Evolutionary conservation across 2,888 invertebrate genomes (phyloP), one percentile per base, ranked within the genome.

Genomic region (Tenthredo amoena): DNA sequence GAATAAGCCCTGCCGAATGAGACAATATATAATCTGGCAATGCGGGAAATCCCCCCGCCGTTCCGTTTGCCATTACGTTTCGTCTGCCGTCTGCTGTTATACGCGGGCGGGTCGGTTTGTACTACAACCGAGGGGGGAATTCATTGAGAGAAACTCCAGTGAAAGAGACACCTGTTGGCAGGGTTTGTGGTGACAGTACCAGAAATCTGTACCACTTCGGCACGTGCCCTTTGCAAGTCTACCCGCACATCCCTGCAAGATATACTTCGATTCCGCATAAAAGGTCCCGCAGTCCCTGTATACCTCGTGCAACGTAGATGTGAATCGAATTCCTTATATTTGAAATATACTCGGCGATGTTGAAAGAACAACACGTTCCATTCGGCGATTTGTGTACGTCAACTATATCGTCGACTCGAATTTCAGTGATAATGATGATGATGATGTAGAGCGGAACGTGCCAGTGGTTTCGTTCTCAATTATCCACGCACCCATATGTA

Each of bases 161-260:
- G 93, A 93, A 93, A 93, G 93, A 92, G 93, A 93, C 93, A 93
- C 93, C 93, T 93, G 93, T 93, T 93, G 93, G 92, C 92, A 89
- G 87, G 88, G 86, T 88, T 87, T 89, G 90, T 89, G 89, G 90
- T 89, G 92, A 92, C 92, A 92, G 91, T 92, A 90, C 91, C 91
- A 92, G 93, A 93, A 92, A 91, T 83, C 83, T 31, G 12, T 31
- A 40, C 83, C 15, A 81, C 90, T 89, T 89, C 89, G 89, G 89
- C 91, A 91, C 92, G 91, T 89, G 90, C 89, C 77, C 34, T 34
- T 31, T 77, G n/a, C 31, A 74, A 43, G 34, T 50, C 26, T 88
- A 86, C 81, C 10, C 21, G 47, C 62, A 12, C 87, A 84, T 84
- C 50, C 55, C 34, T 31, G 34, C 7, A 15, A 31, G 68, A 68